These are phyloP conservation scores for Fregata magnificens DNA, from an alignment of 2,113 vertebrate genomes.

Conservation along the genomic window DNA sequence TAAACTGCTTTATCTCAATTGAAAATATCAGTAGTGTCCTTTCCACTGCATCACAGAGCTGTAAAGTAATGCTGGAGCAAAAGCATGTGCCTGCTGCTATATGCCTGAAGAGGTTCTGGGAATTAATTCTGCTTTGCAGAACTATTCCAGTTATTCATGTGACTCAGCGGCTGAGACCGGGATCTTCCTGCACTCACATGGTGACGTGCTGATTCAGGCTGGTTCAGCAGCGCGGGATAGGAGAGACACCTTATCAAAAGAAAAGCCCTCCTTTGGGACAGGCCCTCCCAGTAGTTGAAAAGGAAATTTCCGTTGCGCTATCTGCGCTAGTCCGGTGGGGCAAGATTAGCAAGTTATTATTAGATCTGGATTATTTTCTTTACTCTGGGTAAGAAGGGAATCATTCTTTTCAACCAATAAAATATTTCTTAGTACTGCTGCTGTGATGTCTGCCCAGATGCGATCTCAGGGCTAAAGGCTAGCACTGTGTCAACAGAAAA, in stretches of 20 bases:
- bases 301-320: conserved; percentile 8
- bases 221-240: conserved; percentile 25
- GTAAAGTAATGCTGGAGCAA: conserved; percentile 50
- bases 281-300: background rate
- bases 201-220: conserved; percentile 76
- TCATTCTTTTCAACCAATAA: background rate
- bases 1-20: conserved; percentile 39
- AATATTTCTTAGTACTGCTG: background rate
- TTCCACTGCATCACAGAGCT: conserved; percentile 41
- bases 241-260: conserved; percentile 73
- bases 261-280: conserved; percentile 46
- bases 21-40: background rate
- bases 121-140: conserved; percentile 76
- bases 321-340: background rate
- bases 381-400: background rate
- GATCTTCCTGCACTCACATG: conserved; percentile 69
- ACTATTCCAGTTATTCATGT: conserved; percentile 81
- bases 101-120: conserved; percentile 77
- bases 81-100: conserved; percentile 71
- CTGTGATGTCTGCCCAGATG: background rate
- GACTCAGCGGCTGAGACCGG: conserved; percentile 76
- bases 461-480: background rate
- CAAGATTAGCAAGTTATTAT: background rate
- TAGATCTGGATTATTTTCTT: background rate
- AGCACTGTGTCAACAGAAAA: background rate